These are phyloP conservation scores for Cecidostiba fungosa DNA, from an alignment of 2,888 invertebrate genomes.

Conservation along the genomic window DNA sequence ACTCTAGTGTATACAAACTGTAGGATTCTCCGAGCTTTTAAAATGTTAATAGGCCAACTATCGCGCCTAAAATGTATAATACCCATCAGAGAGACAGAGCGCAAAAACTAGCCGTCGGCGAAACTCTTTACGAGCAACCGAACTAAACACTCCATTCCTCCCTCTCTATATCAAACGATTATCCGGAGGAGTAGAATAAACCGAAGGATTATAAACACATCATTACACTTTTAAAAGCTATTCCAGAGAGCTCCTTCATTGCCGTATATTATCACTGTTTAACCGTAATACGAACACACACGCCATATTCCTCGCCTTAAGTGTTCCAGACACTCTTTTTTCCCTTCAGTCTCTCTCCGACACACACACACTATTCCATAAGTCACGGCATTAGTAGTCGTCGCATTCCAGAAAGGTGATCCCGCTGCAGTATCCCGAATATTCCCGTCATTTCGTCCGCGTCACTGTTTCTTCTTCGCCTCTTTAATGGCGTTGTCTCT, in stretches of 20 bases:
- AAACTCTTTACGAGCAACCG: not conserved
- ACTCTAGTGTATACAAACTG: not conserved
- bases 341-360: conserved; percentile 1
- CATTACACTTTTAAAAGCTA: conserved; percentile 62
- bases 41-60: not conserved
- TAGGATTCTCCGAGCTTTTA: not conserved
- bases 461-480: conserved; percentile 1
- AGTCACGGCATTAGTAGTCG: not conserved
- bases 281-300: conserved; percentile 49
- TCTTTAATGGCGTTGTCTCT: conserved; percentile 61
- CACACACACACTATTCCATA: conserved; percentile 8
- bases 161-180: conserved; percentile 39
- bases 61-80: not conserved
- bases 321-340: conserved; percentile 2
- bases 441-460: conserved; percentile 32
- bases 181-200: conserved; percentile 26
- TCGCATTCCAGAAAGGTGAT: conserved; percentile 50
- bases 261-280: conserved; percentile 59
- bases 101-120: conserved; percentile 9
- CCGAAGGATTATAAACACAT: conserved; percentile 61
- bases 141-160: not conserved
- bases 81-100: not conserved
- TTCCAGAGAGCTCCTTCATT: conserved; percentile 33
- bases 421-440: conserved; percentile 22
- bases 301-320: conserved; percentile 41